Evolutionary conservation across 2,888 invertebrate genomes (phyloP), one percentile per base, ranked within the genome.

Genomic region (Amblyjoppa proteus): DNA sequence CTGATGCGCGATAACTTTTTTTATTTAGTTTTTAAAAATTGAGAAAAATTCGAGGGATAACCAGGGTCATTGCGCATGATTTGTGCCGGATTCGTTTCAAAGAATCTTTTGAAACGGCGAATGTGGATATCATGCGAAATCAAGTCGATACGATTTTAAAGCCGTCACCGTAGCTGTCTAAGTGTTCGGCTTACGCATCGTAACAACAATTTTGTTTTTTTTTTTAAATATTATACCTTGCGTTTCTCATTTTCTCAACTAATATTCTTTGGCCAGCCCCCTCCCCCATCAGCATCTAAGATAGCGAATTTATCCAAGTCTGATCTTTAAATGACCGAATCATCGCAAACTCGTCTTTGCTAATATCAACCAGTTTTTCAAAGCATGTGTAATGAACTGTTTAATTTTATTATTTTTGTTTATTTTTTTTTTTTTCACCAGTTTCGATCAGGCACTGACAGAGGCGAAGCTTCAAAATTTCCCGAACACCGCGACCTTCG

Each of bases 371-470:
- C 13, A 51, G 11, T 51, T 51, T 13, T 58, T 58, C 58, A 9
- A 58, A 20, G 25, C 61, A n/a, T n/a, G 25, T 5, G 25, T 16
- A 31, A 61, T n/a, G 5, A 61, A 28, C 13, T 16, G 61, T 25
- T 31, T 25, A 11, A 61, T 31, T 25, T 16, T 2, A 61, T 61
- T 58, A n/a, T 79, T 45, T 74, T 38, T 56, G 20, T 20, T 20
- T 20, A 20, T 20, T 20, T 20, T 74, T 38, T 56, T 69, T 85
- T 90, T 79, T 80, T 78, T 76, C 92, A 96, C 95, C 93, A 96
- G 96, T 85, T 96, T 98, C 92, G 98, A 98, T 94, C 97, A 97
- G 92, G 95, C 96, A 78, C 93, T 97, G 28, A 94, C 95, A 70
- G 95, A 96, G 89, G 96, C 96, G 13, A 95, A 95, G 79, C 94